Evolutionary conservation across 2,113 vertebrate species (phyloP), one percentile per base, ranked within the genome.

Genomic region (Peromyscus maniculatus): DNA sequence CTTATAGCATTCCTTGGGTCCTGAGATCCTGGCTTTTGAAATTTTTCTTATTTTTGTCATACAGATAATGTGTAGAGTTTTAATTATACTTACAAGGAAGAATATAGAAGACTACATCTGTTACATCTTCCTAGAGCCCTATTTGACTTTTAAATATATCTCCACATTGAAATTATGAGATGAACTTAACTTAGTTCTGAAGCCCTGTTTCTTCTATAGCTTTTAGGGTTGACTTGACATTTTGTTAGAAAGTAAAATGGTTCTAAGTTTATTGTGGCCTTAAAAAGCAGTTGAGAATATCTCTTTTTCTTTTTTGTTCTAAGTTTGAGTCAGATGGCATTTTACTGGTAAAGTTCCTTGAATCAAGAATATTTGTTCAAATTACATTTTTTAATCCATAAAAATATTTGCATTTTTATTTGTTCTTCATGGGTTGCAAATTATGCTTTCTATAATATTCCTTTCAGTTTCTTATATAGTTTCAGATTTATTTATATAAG

Each of bases 401-500:
- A 36, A 9, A 75, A 43, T 52, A 67, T 82, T 90, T 26, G 69
- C 16, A 83, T 83, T 80, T 91, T 83, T 88, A 36, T 64, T 93
- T 74, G 62, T 88, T 66, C 46, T 79, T 52, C 0, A 83, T 91
- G 2, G 0, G 82, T 69, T 64, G 36, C 52, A 78, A 31, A 57
- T 3, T 82, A 43, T 4, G 10, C 31, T 52, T 80, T 89, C 55
- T 36, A 19, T 71, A 17, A 26, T 64, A 24, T 9, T 64, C 9
- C 49, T 72, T 82, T 88, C 12, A 66, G 31, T 91, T n/a, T 89
- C 22, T 92, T 94, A 19, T 52, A 4, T 89, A 74, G 39, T 59
- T 94, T 96, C 13, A 89, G 82, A n/a, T 82, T 43, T 94, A 78
- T 52, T 88, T 84, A 67, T 21, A 89, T 74, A 75, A 59, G n/a